Conservation (phyloP, 1,140 invertebrate species). For the Lordiphosa collinella region DNA sequence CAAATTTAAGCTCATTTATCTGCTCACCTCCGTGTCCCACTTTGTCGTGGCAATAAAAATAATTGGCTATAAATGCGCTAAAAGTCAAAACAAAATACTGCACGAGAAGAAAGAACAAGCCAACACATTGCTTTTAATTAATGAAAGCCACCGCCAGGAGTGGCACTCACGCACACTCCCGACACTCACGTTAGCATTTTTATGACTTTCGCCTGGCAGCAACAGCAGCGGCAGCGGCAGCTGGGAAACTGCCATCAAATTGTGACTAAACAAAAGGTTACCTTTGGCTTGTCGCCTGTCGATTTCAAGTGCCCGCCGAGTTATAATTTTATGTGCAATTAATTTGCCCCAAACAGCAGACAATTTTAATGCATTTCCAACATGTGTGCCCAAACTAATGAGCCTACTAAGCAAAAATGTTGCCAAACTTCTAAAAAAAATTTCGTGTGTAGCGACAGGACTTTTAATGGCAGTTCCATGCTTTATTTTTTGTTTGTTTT, state of each 20-base stretch:
- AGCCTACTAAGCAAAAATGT: conserved; percentile 34
- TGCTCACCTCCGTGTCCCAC: conserved; percentile 42
- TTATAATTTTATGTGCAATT: conserved; percentile 77
- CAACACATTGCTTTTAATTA: conserved; percentile 71
- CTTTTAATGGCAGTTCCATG: conserved; percentile 35
- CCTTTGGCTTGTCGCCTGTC: conserved; percentile 41
- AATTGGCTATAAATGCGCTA: conserved; percentile 72
- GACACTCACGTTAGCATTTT: conserved; percentile 36
- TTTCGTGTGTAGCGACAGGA: conserved; percentile 35
- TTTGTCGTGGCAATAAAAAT: conserved; percentile 53
- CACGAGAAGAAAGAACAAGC: conserved; percentile 23
- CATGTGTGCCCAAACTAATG: conserved; percentile 41
- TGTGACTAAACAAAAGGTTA: not conserved
- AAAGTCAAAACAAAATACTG: conserved; percentile 58
- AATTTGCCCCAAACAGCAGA: conserved; percentile 54
- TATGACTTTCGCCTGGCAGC: conserved; percentile 37
- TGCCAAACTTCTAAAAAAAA: conserved; percentile 31
- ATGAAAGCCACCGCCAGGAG: conserved; percentile 34
- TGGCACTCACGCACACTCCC: conserved; percentile 14
- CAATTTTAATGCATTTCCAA: conserved; percentile 45
- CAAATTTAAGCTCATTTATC: conserved; percentile 58
- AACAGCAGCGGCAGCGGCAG: conserved; percentile 10
- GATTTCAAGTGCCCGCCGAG: conserved; percentile 60
- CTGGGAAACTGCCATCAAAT: conserved; percentile 46
- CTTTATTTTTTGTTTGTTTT: conserved; percentile 5